A percentile compares a stretch with the other conserved stretches of the same genome.
phyloP scores from a whole-genome alignment of 2,888 invertebrate species.

The Diplolepis rosae region DNA sequence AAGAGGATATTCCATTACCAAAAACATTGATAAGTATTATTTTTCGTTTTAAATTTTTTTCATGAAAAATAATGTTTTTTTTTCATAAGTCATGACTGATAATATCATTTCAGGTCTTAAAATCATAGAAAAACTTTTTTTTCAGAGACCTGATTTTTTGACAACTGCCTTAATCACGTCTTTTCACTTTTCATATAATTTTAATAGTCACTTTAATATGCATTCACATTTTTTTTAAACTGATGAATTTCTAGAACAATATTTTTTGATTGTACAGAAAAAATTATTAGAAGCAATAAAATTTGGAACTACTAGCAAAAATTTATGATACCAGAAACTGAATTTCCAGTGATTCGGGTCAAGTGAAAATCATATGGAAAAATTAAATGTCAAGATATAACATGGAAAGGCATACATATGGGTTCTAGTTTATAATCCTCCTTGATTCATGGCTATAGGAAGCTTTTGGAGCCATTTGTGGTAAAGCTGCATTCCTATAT shows the following conservation, averaged over 20 bases:
- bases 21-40: too few species aligned
- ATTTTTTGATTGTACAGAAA: not conserved
- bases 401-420: constrained; percentile 6
- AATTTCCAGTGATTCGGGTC: not conserved
- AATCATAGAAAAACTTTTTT: too few species aligned
- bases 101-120: too few species aligned
- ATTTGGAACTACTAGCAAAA: not conserved
- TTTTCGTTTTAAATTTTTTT: too few species aligned
- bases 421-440: constrained; percentile 6
- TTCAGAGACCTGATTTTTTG: too few species aligned
- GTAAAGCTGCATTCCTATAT: constrained; percentile 14
- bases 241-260: not conserved
- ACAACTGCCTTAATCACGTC: too few species aligned
- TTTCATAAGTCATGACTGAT: too few species aligned
- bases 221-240: too few species aligned
- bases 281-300: not conserved
- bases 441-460: constrained; percentile 1
- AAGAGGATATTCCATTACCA: too few species aligned
- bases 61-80: too few species aligned
- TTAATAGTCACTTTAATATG: too few species aligned
- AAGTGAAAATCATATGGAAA: constrained; percentile 13
- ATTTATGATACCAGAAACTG: not conserved
- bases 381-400: constrained; percentile 23
- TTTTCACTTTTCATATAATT: too few species aligned
- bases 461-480: constrained; percentile 11